Evolutionary conservation across 2,888 invertebrate species (phyloP).

Genomic region (Limnephilus marmoratus): DNA sequence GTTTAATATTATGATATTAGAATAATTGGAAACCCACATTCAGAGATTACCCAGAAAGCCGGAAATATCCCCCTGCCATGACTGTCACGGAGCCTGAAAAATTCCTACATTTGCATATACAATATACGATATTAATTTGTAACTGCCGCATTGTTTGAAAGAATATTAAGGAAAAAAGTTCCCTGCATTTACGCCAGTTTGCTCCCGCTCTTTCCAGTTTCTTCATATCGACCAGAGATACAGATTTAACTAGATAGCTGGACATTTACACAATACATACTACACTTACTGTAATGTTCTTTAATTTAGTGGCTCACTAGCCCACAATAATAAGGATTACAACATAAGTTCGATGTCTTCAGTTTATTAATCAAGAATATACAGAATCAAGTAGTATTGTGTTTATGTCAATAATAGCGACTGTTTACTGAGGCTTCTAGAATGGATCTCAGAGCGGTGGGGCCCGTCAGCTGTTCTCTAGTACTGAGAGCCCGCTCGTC

Average conservation of each 20-base stretch:
- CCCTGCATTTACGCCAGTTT: slow-evolving; percentile 18
- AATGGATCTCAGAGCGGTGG: too few relatives aligned
- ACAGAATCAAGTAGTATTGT: too few relatives aligned
- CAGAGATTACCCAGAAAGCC: not conserved
- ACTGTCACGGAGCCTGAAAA: not conserved
- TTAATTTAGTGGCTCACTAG: too few relatives aligned
- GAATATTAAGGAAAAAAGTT: not conserved
- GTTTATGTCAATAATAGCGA: too few relatives aligned
- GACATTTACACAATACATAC: too few relatives aligned
- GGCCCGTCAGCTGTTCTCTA: too few relatives aligned
- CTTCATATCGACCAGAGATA: not conserved
- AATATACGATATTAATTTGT: slow-evolving; percentile 15
- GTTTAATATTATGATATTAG: not conserved
- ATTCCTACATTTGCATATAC: not conserved
- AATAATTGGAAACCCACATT: not conserved
- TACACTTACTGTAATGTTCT: too few relatives aligned
- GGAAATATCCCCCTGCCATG: not conserved
- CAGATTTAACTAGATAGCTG: not conserved
- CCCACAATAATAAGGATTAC: too few relatives aligned
- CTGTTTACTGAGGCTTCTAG: too few relatives aligned
- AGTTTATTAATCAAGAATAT: too few relatives aligned
- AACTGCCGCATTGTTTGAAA: slow-evolving; percentile 20
- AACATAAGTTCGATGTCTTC: too few relatives aligned
- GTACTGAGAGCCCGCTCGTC: too few relatives aligned
- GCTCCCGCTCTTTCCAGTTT: not conserved